phyloP scores from a whole-genome alignment of 53 echinoderm and acorn worm genomes.

The Apostichopus leukothele region DNA sequence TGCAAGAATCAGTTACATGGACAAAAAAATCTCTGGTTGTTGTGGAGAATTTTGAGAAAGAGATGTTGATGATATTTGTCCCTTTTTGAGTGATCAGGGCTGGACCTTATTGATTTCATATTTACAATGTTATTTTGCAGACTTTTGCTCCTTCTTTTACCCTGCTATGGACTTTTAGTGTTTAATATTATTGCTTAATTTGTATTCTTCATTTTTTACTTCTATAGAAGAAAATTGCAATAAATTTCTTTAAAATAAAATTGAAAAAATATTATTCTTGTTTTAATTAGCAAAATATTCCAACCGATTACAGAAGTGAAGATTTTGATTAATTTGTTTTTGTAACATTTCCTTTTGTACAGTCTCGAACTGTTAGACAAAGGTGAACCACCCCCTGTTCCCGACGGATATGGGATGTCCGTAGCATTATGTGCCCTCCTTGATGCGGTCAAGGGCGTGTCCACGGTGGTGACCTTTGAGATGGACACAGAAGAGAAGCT shows the following conservation, averaged over 20 bases:
- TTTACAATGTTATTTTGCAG: background rate
- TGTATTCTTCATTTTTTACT: too few relatives aligned
- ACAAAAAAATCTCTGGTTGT: too few relatives aligned
- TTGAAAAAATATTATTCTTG: too few relatives aligned
- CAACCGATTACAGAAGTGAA: too few relatives aligned
- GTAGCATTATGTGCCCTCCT: conserved; percentile 81
- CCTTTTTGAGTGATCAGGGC: too few relatives aligned
- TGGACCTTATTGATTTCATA: background rate
- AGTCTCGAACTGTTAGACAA: conserved; percentile 95
- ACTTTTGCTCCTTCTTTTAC: background rate
- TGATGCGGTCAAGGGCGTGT: conserved; percentile 89
- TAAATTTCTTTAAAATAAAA: too few relatives aligned
- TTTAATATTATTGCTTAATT: background rate
- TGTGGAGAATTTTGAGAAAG: too few relatives aligned
- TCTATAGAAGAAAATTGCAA: too few relatives aligned
- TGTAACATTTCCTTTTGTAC: background rate
- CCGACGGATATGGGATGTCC: conserved; percentile 90
- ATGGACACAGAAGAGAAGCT: conserved; percentile 82
- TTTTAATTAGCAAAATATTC: too few relatives aligned
- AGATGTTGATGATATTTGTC: too few relatives aligned
- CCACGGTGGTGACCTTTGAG: conserved; percentile 81
- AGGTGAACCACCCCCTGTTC: conserved; percentile 77
- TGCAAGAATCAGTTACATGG: too few relatives aligned
- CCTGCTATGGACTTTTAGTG: background rate
- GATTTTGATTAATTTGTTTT: background rate